Conservation (phyloP, 2,113 vertebrate genomes). For the Barnardius zonarius region DNA sequence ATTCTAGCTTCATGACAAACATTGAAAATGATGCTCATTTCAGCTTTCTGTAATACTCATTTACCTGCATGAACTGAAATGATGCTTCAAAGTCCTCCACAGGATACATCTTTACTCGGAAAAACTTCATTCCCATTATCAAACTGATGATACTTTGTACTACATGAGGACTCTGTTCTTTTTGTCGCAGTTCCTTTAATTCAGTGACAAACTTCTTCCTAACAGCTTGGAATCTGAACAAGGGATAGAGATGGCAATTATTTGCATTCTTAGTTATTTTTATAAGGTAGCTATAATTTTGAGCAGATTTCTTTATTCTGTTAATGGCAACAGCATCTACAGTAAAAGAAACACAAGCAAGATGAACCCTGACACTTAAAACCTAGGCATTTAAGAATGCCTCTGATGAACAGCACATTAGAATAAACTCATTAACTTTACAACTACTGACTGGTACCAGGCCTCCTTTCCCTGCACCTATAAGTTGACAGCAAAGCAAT, state of each 20-base stretch:
- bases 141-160: conserved; percentile 97
- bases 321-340: not conserved
- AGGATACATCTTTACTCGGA: conserved; percentile 98
- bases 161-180: conserved; percentile 93
- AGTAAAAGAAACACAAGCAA: not conserved
- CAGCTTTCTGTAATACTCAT: not conserved
- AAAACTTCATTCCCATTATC: conserved; percentile 99
- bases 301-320: not conserved
- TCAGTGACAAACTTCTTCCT: conserved; percentile 99
- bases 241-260: not conserved
- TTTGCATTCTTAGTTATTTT: not conserved
- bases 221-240: conserved; percentile 92
- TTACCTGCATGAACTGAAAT: conserved; percentile 98
- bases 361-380: not conserved
- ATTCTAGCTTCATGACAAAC: not conserved
- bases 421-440: not conserved
- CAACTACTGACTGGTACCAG: not conserved
- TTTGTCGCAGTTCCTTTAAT: conserved; percentile 92
- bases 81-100: conserved; percentile 99
- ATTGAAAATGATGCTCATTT: not conserved
- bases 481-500: not conserved
- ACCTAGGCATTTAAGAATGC: not conserved
- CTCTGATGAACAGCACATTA: not conserved
- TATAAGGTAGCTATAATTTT: not conserved
- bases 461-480: not conserved